Evolutionary conservation across 2,797 vertebrate species (phyloP), one percentile per base, ranked within the genome.

Genomic region (Sardinella longiceps): DNA sequence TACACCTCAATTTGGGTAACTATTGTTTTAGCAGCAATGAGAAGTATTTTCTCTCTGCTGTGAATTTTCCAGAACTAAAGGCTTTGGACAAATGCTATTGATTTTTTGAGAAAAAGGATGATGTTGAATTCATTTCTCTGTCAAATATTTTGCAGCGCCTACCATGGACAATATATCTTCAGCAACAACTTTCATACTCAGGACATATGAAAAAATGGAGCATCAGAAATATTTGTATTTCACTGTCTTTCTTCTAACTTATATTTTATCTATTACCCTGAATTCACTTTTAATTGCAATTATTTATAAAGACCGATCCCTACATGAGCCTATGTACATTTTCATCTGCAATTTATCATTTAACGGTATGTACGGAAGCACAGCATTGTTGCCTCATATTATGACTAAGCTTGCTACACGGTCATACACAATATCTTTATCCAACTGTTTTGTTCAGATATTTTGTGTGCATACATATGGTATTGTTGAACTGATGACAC

Each of bases 301-400:
- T 1, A 87, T 90, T 58, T 88, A 56, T 63, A 77, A 77, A 20
- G 33, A 88, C 14, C 82, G 30, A 58, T 53, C 58, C 11, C 39
- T 91, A 46, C 88, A 91, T 83, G 80, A 53, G 20, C 51, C 51
- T 53, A 53, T 53, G 51, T 53, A 53, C 51, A 4, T 53, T 20
- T 53, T 53, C 18, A 53, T 53, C 23, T 53, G 51, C 51, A 53
- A 20, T 53, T 53, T 53, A 53, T 53, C 85, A 58, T 63, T 18
- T 12, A 91, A 91, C 80, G 88, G 83, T 39, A 83, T 91, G 23
- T 90, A 84, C n/a, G 87, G 89, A 7, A 86, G 88, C 82, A 88
- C 89, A 14, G 81, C 85, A 80, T 82, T 90, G 37, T 83, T 89
- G 11, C 89, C 87, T 5, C 66, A 88, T 63, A 9, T 91, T 5